These are phyloP conservation scores for Pycnonotus jocosus DNA, from an alignment of 2,113 vertebrate species.

Conservation along the genomic window DNA sequence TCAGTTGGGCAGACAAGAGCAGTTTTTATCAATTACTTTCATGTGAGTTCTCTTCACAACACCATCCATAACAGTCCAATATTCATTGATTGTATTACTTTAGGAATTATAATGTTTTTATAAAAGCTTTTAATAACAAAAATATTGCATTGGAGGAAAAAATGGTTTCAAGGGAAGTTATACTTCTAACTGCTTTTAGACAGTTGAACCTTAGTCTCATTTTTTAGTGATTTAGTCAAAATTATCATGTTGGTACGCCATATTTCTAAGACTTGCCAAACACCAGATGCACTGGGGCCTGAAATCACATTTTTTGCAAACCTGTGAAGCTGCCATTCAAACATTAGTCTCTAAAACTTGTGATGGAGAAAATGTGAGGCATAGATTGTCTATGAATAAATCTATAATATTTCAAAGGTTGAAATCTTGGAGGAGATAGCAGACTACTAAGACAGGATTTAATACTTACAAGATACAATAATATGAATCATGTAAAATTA, in stretches of 20 bases:
- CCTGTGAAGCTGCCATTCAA: constrained; percentile 1
- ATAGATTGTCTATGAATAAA: constrained; percentile 33
- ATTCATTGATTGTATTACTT: not conserved
- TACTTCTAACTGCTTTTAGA: not conserved
- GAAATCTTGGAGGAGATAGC: constrained; percentile 2
- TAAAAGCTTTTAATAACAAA: not conserved
- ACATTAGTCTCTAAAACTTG: not conserved
- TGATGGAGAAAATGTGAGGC: not conserved
- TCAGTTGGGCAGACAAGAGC: not conserved
- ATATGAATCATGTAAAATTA: constrained; percentile 51
- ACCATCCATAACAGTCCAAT: not conserved
- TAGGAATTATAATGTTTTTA: not conserved
- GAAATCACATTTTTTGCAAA: constrained; percentile 49
- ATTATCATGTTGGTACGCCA: not conserved
- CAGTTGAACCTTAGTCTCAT: not conserved
- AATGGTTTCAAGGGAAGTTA: not conserved
- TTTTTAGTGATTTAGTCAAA: constrained; percentile 15
- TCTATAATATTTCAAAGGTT: not conserved
- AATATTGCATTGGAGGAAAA: not conserved
- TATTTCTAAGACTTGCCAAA: not conserved
- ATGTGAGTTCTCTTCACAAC: not conserved
- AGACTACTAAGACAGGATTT: constrained; percentile 38
- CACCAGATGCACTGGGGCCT: not conserved
- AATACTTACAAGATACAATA: not conserved
- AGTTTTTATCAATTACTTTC: not conserved